Base-by-base conservation (phyloP, 2,113 vertebrate species). In the Hyaena hyaena region DNA sequence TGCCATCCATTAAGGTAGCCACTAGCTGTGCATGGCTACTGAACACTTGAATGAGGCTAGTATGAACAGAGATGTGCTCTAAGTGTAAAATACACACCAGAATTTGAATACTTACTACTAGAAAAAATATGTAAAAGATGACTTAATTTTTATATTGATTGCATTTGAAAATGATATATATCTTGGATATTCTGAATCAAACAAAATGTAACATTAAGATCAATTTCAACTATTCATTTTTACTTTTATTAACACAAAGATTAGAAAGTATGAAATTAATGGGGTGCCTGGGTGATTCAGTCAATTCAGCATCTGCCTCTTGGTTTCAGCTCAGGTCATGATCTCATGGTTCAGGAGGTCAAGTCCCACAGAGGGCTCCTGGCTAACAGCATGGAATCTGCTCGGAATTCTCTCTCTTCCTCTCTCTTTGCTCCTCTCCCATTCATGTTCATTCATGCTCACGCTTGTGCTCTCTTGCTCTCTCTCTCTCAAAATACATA, bases 81-180 rank as follows among this genome's bases (percentile, higher is more conserved):
- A 92, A 21, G 2, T 39, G 23, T 48, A 55, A 85, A 95, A 74
- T 26, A 80, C 19, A 86, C 4, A 43, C 33, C 23, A 74, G 61
- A 92, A 39, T 97, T 90, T 79, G 28, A 92, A 71, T 65, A 65
- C 16, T 68, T 77, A 53, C 82, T 55, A 88, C 24, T 53, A 82
- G 33, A n/a, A 76, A 92, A 21, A 77, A 35, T 68, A 14, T 87
- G 61, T n/a, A 39, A 55, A 88, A 90, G 88, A 45, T 45, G 43
- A 4, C 24, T 69, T 58, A 93, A 31, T 82, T 87, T 77, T 95
- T 48, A 61, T 68, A 33, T 28, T 73, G 73, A 85, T 71, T 66
- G 45, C 17, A 68, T 48, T 14, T 68, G 28, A 21, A 92, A 83
- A 87, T 50, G 21, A 69, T 80, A 58, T 35, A 69, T 84, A 58